Base-by-base conservation (phyloP, 2,888 invertebrate species). In the Mesochorus sp. region DNA sequence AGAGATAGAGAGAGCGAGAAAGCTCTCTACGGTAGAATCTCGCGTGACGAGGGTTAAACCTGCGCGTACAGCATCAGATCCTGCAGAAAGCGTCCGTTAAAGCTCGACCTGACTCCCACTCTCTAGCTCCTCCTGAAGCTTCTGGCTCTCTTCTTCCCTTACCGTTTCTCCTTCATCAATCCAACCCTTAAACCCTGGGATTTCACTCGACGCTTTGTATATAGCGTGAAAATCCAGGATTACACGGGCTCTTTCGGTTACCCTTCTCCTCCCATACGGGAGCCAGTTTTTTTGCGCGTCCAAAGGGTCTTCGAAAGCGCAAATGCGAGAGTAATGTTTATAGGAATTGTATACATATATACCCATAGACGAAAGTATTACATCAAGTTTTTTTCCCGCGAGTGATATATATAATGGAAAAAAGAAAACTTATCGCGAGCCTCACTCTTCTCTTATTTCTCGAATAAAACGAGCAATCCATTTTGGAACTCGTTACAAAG, bases 101-200 rank as follows among this genome's bases (percentile, higher is more conserved):
- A 70, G 62, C 68, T 49, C 68, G 74, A 53, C 68, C 26, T 57
- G 73, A 24, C 39, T 57, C 34, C 17, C 57, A 12, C 24, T 8
- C 24, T 21, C 19, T 19, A 34, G 17, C 47, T 42, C 42, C 21
- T 34, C 55, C 28, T 39, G 55, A 17, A 37, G 53, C 37, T 24
- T 70, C 44, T 44, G 34, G 19, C 28, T 51, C 61, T 61, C 49
- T 39, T 49, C 28, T 51, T 51, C 61, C 51, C 49, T 39, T 49
- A 19, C 21, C 49, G 66, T 14, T 39, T 57, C 66, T 49, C 66
- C 68, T 77, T 77, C 73, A 62, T 73, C 77, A 73, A 76, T 59
- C 72, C 80, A 39, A 74, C 59, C 75, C 80, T 28, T 76, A 80
- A 78, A 62, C 37, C 74, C 64, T 21, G 44, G n/a, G 44, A 67